Evolutionary conservation across 2,888 invertebrate species (phyloP), one percentile per base, ranked within the genome.

Genomic region (Opisthograptis luteolata): DNA sequence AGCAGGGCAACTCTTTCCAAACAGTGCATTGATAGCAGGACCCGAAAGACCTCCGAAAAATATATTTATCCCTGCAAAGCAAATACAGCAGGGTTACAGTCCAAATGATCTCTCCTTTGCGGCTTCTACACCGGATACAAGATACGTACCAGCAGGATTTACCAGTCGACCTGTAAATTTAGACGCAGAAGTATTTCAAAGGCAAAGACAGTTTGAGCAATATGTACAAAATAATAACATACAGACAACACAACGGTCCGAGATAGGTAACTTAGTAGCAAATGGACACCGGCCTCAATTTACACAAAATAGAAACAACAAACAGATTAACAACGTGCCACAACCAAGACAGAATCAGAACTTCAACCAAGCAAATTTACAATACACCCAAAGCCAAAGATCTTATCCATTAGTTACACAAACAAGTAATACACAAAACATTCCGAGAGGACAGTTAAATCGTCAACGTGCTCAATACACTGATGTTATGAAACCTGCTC

Each of bases 41-140:
- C 78, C 79, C 1, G 82, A 86, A 49, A 73, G 77, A 61, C 58
- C 70, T 15, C 76, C 78, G 1, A 82, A 71, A 45, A 84, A 81
- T 48, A 62, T 83, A 9, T 81, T 79, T 51, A 60, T 84, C 35
- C 84, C 85, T 10, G 64, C 81, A n/a, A 85, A 84, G 53, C 76
- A 73, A 67, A 66, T 72, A 15, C 76, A 77, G 51, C 79, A 75
- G 59, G 75, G 74, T 31, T 50, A 54, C 36, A 73, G 69, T 55
- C 59, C 63, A 19, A 71, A 74, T 50, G 81, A 86, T 24, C 74
- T 70, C 6, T 42, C 70, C 8, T 81, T 73, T 58, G 75, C 81
- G 41, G 81, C 81, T 2, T 83, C 90, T 0, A 87, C 89, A 1
- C 73, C 81, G n/a, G 76, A 76, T 12, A 81, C 87, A 5, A 73